phyloP scores from a whole-genome alignment of 2,888 invertebrate genomes.

The Himalopsyche japonica region DNA sequence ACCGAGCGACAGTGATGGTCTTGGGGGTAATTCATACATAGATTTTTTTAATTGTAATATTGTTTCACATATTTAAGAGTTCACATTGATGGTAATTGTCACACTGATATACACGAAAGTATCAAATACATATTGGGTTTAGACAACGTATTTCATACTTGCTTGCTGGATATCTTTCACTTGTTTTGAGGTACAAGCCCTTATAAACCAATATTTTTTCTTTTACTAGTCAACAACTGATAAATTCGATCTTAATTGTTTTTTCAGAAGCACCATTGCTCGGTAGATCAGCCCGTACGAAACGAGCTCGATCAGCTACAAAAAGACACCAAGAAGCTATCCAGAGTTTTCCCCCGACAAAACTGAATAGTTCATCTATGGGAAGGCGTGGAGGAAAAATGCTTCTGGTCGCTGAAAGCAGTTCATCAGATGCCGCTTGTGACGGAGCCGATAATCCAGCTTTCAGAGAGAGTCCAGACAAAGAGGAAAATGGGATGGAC shows the following conservation, averaged over 20 bases:
- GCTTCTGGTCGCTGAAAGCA: constrained; percentile 21
- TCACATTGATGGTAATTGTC: too few relatives aligned
- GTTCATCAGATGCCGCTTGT: constrained; percentile 19
- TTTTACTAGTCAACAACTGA: too few relatives aligned
- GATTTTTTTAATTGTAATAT: too few relatives aligned
- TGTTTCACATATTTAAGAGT: too few relatives aligned
- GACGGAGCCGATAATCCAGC: neutral
- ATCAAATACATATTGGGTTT: too few relatives aligned
- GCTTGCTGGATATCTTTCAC: too few relatives aligned
- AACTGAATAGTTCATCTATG: constrained; percentile 8
- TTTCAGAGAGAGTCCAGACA: neutral
- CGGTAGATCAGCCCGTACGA: constrained; percentile 68
- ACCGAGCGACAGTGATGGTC: constrained; percentile 68
- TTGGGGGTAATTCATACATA: constrained; percentile 52
- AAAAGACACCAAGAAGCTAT: constrained; percentile 42
- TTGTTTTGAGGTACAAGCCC: too few relatives aligned
- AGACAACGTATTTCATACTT: too few relatives aligned
- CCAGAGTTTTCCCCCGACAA: neutral
- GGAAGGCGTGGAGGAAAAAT: constrained; percentile 12
- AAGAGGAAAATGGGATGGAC: constrained; percentile 16
- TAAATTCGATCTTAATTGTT: too few relatives aligned
- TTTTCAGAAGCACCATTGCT: constrained; percentile 63
- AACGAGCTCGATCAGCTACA: constrained; percentile 69
- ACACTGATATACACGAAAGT: too few relatives aligned
- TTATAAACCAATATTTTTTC: too few relatives aligned